Evolutionary conservation across 2,888 invertebrate genomes (phyloP), one percentile per base, ranked within the genome.

Genomic region (Clivina fossor): DNA sequence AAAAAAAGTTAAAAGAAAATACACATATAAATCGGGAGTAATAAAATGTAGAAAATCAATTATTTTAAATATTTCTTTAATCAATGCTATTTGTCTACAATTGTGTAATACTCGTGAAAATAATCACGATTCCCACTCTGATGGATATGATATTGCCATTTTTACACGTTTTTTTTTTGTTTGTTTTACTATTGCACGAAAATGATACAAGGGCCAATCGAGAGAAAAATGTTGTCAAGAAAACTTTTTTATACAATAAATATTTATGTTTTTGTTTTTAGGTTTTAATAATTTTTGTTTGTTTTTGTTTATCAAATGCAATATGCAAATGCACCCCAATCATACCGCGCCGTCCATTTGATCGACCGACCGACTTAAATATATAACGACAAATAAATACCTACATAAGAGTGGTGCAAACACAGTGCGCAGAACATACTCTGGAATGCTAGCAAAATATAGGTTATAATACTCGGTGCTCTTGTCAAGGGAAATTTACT

Each of bases 91-190:
- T 70, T 64, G 68, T 70, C 72, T 74, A 74, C 73, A 73, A 69
- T 66, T 65, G 70, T 72, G 71, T 72, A 69, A 59, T 55, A 60
- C 62, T 67, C 69, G 69, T 69, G 69, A 66, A 63, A 65, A 56
- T 64, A 65, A 56, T 64, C 71, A 71, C 70, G 70, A 69, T 63
- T 69, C 70, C n/a, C 69, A 71, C 70, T 66, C 63, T 68, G 69
- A 69, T 69, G 69, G 73, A 73, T 73, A 73, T 73, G 72, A 70
- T 73, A 73, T 73, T 73, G 73, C 73, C 73, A 73, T 72, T 70
- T 73, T 58, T n/a, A n/a, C n/a, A n/a, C n/a, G n/a, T n/a, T n/a
- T 60, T 72, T 69, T 72, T 59, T 62, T 72, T 72, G 72, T 71
- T 72, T 69, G 69, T 71, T 69, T 64, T 62, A 66, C 67, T 73